phyloP scores from a whole-genome alignment of 2,888 invertebrate species.

The Eupeodes luniger region DNA sequence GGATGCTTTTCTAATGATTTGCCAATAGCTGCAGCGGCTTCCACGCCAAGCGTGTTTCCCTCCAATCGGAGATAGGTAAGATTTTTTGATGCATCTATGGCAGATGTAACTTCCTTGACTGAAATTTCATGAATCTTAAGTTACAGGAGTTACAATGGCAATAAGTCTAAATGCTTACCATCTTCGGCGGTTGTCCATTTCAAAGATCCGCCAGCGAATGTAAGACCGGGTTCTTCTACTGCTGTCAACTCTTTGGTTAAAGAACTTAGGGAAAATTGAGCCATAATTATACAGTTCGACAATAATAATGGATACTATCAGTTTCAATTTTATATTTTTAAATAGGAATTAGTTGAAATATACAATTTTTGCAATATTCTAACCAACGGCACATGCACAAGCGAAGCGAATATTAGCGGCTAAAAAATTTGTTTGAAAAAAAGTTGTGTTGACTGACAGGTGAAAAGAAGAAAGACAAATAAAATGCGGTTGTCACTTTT shows the following conservation, averaged over 20 bases:
- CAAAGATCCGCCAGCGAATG: constrained; percentile 91
- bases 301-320: no score
- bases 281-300: constrained; percentile 14
- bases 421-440: constrained; percentile 29
- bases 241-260: constrained; percentile 76
- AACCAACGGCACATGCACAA: constrained; percentile 7
- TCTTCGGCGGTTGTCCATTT: constrained; percentile 92
- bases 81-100: constrained; percentile 88
- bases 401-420: constrained; percentile 18
- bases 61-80: constrained; percentile 92
- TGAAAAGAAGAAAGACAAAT: background rate
- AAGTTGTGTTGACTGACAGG: background rate
- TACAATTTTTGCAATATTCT: background rate
- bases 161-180: constrained; percentile 85
- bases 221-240: constrained; percentile 87
- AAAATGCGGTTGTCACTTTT: constrained; percentile 4
- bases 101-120: constrained; percentile 91
- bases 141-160: no score
- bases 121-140: constrained; percentile 2
- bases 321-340: background rate
- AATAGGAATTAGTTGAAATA: background rate
- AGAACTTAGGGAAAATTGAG: constrained; percentile 40
- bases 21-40: constrained; percentile 93
- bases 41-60: constrained; percentile 96
- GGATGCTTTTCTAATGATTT: constrained; percentile 91